phyloP scores from a whole-genome alignment of 2,888 invertebrate species.

The Iselma pallidipennis region DNA sequence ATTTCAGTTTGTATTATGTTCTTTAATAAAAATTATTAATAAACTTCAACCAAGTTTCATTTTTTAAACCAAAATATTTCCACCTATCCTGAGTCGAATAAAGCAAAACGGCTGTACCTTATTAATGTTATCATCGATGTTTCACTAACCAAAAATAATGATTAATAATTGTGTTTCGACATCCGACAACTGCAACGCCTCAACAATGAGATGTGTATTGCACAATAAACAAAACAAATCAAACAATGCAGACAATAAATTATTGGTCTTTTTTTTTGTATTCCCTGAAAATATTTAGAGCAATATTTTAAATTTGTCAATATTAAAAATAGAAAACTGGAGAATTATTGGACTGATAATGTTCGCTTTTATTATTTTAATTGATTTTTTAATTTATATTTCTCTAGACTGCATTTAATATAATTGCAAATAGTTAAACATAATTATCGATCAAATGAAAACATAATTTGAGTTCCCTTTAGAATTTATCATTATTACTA shows the following conservation, averaged over 20 bases:
- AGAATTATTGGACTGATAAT: no score
- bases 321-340: no score
- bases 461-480: neutral
- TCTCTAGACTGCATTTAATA: no score
- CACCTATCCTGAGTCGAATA: no score
- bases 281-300: neutral
- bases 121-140: no score
- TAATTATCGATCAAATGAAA: neutral
- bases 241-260: neutral
- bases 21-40: neutral
- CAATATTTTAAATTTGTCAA: no score
- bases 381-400: no score
- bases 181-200: neutral
- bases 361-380: no score
- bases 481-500: neutral
- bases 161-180: neutral
- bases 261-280: neutral
- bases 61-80: no score
- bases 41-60: neutral
- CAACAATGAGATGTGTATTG: neutral
- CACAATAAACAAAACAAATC: neutral
- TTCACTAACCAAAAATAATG: neutral
- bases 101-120: no score
- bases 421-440: no score
- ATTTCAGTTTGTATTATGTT: neutral